Conservation (phyloP, 2,113 vertebrate species). For the human (Homo sapiens) region GRCh38 chr3:157773001-157773500, state of each 20-base stretch:
- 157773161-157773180: slow-evolving; percentile 43
- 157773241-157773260: slow-evolving; percentile 52
- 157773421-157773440: neutral
- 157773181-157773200: slow-evolving; percentile 51
- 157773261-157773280: slow-evolving; percentile 34
- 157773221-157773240: slow-evolving; percentile 33
- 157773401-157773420: neutral
- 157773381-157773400: neutral
- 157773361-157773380: neutral
- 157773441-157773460: neutral
- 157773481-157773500: neutral
- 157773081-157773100: slow-evolving; percentile 45
- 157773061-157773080: slow-evolving; percentile 54
- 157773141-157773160: neutral
- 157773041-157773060: slow-evolving; percentile 46
- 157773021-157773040: slow-evolving; percentile 53
- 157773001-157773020: slow-evolving; percentile 35
- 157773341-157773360: neutral
- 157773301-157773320: neutral
- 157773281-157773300: neutral
- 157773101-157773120: slow-evolving; percentile 58
- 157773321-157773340: neutral
- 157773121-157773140: slow-evolving; percentile 24
- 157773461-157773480: neutral
- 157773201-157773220: slow-evolving; percentile 53